Conservation (phyloP, 2,888 invertebrate species). For the Cordylochernes scorpioides region DNA sequence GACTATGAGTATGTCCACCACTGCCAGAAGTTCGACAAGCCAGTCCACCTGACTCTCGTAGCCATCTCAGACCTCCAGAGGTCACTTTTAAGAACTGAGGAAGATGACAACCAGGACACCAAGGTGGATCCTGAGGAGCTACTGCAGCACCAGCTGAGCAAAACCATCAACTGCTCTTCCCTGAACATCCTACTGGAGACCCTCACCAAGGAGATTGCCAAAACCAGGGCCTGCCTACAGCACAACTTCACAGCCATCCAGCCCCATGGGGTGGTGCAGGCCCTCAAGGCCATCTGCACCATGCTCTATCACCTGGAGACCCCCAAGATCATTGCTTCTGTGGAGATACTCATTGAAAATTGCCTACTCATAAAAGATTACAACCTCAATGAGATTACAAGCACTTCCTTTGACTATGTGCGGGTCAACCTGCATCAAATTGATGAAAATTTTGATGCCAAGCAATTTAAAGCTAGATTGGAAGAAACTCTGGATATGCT, state of each 20-base stretch:
- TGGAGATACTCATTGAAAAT: conserved; percentile 27
- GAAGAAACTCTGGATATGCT: conserved; percentile 9
- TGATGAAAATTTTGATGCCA: not conserved
- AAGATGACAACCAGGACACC: conserved; percentile 51
- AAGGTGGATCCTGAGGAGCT: conserved; percentile 48
- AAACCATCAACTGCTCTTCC: conserved; percentile 49
- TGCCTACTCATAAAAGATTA: too few relatives aligned
- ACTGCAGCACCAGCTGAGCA: conserved; percentile 41
- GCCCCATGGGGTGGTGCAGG: conserved; percentile 50
- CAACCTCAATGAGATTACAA: too few relatives aligned
- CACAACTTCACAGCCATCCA: conserved; percentile 17
- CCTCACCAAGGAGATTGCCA: conserved; percentile 23
- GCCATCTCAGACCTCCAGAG: conserved; percentile 34
- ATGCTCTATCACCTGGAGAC: conserved; percentile 68
- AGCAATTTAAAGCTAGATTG: too few relatives aligned
- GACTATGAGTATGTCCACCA: conserved; percentile 80
- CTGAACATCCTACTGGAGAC: conserved; percentile 54
- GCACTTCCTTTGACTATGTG: conserved; percentile 1
- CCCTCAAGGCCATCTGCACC: conserved; percentile 72
- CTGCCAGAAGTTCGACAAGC: conserved; percentile 71
- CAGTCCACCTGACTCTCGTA: conserved; percentile 40
- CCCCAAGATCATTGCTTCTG: conserved; percentile 47
- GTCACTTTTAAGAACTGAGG: conserved; percentile 22
- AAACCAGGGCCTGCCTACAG: conserved; percentile 20
- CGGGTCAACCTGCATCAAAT: conserved; percentile 3